Evolutionary conservation across 2,113 vertebrate genomes (phyloP).

Genomic region (Sander lucioperca): DNA sequence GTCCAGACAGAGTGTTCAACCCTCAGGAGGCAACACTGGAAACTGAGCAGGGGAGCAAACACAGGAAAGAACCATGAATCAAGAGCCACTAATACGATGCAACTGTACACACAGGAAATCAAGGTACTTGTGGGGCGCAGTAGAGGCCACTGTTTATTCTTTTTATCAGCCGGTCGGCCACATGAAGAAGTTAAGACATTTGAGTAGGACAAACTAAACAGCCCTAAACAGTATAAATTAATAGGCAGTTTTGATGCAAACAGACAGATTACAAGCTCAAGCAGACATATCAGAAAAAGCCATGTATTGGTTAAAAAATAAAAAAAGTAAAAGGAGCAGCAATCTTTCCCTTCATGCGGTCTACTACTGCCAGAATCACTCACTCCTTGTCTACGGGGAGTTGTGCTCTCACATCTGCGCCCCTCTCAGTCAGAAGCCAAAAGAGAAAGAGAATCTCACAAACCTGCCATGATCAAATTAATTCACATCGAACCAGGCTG

Average conservation of each 20-base stretch:
- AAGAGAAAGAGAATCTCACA: constrained; percentile 55
- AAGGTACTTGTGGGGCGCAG: neutral
- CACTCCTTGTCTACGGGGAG: constrained; percentile 35
- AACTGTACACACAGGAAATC: constrained; percentile 27
- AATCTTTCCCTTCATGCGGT: constrained; percentile 40
- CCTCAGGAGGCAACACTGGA: constrained; percentile 52
- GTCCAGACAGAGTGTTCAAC: constrained; percentile 47
- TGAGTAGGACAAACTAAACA: neutral
- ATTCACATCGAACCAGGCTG: constrained; percentile 71
- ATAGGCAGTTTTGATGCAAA: neutral
- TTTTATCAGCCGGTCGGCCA: constrained; percentile 3
- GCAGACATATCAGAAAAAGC: constrained; percentile 3
- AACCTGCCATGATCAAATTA: constrained; percentile 73
- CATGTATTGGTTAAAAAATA: neutral
- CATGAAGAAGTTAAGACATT: neutral
- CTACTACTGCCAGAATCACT: constrained; percentile 54
- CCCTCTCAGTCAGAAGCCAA: constrained; percentile 43
- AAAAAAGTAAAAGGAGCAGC: constrained; percentile 36
- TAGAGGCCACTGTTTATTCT: neutral
- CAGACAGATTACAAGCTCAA: neutral
- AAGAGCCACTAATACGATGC: constrained; percentile 27
- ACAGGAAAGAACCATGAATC: constrained; percentile 45
- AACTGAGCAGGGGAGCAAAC: constrained; percentile 42
- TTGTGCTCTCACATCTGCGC: constrained; percentile 54
- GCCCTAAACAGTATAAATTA: neutral